Evolutionary conservation across 2,113 vertebrate species (phyloP).

Genomic region (Phyllostomus hastatus): DNA sequence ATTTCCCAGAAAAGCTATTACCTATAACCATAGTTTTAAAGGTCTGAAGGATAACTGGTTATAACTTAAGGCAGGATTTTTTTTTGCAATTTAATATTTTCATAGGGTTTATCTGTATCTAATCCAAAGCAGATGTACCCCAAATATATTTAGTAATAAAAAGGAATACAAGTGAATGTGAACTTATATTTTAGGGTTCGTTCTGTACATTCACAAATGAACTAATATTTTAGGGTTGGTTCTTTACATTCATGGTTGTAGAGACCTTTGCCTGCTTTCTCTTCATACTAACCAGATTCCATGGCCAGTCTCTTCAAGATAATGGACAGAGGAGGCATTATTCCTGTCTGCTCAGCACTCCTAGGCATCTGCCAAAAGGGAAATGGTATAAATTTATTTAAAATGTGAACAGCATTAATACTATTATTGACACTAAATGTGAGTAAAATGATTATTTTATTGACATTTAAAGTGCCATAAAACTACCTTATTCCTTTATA

Average conservation of each 20-base stretch:
- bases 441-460: constrained; percentile 2
- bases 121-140: constrained; percentile 23
- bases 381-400: not conserved
- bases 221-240: not conserved
- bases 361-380: not conserved
- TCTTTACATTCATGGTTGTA: not conserved
- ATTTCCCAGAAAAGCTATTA: not conserved
- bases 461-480: not conserved
- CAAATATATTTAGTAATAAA: not conserved
- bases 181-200: not conserved
- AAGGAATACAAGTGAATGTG: not conserved
- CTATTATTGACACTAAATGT: not conserved
- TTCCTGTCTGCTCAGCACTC: not conserved
- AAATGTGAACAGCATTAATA: not conserved
- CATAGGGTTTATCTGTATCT: not conserved
- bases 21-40: not conserved
- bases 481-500: not conserved
- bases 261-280: not conserved
- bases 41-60: not conserved
- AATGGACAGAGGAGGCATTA: not conserved
- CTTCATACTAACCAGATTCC: not conserved
- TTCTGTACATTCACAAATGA: not conserved
- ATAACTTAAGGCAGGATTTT: constrained; percentile 3
- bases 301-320: not conserved
- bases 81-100: constrained; percentile 3